Evolutionary conservation across 2,113 vertebrate species (phyloP), one percentile per base, ranked within the genome.

Genomic region (Spheniscus mendiculus): DNA sequence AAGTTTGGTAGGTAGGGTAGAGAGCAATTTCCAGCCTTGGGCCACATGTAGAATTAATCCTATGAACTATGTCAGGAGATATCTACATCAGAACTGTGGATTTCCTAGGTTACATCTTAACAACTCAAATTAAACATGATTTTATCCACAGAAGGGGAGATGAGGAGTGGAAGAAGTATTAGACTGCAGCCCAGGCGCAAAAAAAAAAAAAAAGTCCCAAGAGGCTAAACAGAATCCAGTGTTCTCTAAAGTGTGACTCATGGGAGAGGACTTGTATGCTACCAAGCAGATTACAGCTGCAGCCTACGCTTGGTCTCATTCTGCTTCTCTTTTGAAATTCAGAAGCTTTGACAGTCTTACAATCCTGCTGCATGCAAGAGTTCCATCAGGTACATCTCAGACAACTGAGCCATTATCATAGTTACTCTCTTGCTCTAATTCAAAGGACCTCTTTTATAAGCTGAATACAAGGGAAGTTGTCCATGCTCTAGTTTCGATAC

Each of bases 231-330:
- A 94, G 73, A 96, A 96, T 94, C 87, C 91, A 4, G 30, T 82
- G 82, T 94, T 96, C 89, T 94, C 89, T 88, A 32, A 53, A 94
- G 63, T 10, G 32, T 95, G 96, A 97, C 94, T 96, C 95, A 95
- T 77, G 82, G 94, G 89, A 96, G 91, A 91, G 81, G 81, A 85
- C 89, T 93, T 59, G 83, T 40, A 87, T 79, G 83, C 81, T 95
- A 96, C 87, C 87, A 73, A 83, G 96, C 62, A 95, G 89, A 90
- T 95, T 96, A 96, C 93, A 96, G 96, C 91, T 96, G 78, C 94
- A 96, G 89, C 96, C 95, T 85, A 96, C 93, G 74, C 94, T 66
- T 82, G 85, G 94, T 79, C 91, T 96, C 89, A 90, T 93, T 93
- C 93, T 91, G 84, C 79, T 94, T 80, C 84, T 91, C 71, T 76